Base-by-base conservation (phyloP, 2,113 vertebrate genomes). In the Ptychochromis oligacanthus region DNA sequence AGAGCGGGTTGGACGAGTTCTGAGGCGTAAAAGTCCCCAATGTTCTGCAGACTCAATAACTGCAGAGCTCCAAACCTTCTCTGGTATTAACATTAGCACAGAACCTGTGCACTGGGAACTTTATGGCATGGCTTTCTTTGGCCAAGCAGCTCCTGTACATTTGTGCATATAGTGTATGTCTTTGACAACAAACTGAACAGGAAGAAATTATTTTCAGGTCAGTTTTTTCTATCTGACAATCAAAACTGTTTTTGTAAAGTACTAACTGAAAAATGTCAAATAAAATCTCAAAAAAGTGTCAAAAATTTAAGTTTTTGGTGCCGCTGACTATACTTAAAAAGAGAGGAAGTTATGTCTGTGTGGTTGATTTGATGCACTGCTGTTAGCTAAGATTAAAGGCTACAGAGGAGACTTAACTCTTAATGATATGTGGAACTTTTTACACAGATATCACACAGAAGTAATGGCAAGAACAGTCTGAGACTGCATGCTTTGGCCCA, bases 1-100 rank as follows among this genome's bases (percentile, higher is more conserved):
- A 31, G 28, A 31, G 28, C 28, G 28, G 28, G 28, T 2, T 31
- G 3, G 4, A 2, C 28, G 28, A 31, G 24, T 70, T 22, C 40
- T 70, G 64, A 70, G 64, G 40, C 64, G 64, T 70, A 49, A 70
- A 70, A 70, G 64, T 70, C 43, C 22, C 64, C 64, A 18, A 24
- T 26, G 40, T n/a, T 70, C 22, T 70, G 46, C 40, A 49, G 40
- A 70, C 40, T 70, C 22, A 70, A 26, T 49, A 70, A 70, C 40
- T 49, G 40, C 64, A 70, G 24, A 49, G 64, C 22, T 18, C 40
- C 40, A 28, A 49, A 70, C 40, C 64, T 67, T 40, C 40, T 70
- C 22, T 67, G 22, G 9, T 40, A 12, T 70, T 70, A 70, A 70
- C 18, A 14, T 49, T 15, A 28, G 40, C 40, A 18, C 26, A 4